Percentiles rank a stretch among this genome's conserved stretches.
phyloP scores from a whole-genome alignment of 2,113 vertebrate species.

The Clarias gariepinus region DNA sequence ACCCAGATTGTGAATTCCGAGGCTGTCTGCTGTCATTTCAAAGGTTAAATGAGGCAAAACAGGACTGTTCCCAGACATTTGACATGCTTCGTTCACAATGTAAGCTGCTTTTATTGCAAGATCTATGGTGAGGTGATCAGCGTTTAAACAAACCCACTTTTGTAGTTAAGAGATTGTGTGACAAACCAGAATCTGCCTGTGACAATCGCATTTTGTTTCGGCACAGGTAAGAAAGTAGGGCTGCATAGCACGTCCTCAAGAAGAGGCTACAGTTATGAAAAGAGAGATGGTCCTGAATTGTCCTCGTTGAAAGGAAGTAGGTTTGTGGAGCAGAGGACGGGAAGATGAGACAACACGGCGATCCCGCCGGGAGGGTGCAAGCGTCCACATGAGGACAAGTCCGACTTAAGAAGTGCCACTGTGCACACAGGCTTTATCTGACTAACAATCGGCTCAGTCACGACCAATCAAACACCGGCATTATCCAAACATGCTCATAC shows the following conservation, averaged over 20 bases:
- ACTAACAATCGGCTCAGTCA: neutral
- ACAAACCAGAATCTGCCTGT: constrained; percentile 54
- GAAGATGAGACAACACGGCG: constrained; percentile 31
- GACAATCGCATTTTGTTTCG: constrained; percentile 70
- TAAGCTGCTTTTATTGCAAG: constrained; percentile 52
- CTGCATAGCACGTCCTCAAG: constrained; percentile 56
- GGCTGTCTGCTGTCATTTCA: neutral
- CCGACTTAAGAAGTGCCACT: constrained; percentile 4
- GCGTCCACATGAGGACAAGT: constrained; percentile 34
- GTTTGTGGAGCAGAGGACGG: constrained; percentile 35
- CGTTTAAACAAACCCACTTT: constrained; percentile 64
- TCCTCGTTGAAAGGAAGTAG: constrained; percentile 48
- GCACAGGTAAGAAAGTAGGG: constrained; percentile 52
- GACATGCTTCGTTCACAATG: constrained; percentile 50
- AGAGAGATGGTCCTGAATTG: constrained; percentile 54
- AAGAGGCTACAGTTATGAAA: constrained; percentile 57
- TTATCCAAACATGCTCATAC: neutral
- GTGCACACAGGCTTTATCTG: neutral
- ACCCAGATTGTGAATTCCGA: neutral
- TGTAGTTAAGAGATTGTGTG: constrained; percentile 69
- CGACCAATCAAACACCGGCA: neutral
- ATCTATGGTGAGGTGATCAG: constrained; percentile 49
- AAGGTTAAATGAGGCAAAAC: constrained; percentile 9
- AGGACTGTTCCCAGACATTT: constrained; percentile 50
- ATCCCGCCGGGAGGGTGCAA: constrained; percentile 32